phyloP scores from a whole-genome alignment of 1,140 invertebrate species.

The Paraescarpia echinospica region DNA sequence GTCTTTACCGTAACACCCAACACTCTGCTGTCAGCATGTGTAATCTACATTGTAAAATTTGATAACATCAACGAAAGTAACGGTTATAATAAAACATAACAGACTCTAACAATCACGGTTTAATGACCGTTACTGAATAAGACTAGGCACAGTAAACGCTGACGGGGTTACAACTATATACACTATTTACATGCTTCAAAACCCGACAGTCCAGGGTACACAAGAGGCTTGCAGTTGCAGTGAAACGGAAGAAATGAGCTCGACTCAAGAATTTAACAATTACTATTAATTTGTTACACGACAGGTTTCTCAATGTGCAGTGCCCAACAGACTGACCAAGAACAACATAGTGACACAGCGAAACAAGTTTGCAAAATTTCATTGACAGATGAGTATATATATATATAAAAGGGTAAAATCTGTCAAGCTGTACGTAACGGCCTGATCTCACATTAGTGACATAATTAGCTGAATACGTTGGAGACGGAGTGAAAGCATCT shows the following conservation, averaged over 20 bases:
- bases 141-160: neutral
- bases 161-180: neutral
- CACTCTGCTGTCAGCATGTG: neutral
- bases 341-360: neutral
- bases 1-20: neutral
- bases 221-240: neutral
- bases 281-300: neutral
- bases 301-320: neutral
- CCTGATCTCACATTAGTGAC: too few relatives aligned
- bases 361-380: too few relatives aligned
- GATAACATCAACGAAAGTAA: neutral
- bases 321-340: neutral
- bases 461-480: too few relatives aligned
- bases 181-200: neutral
- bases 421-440: too few relatives aligned
- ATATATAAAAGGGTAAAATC: too few relatives aligned
- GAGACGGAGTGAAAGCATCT: too few relatives aligned
- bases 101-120: neutral
- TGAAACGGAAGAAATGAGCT: neutral
- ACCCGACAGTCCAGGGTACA: neutral
- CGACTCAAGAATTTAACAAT: neutral
- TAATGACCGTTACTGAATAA: neutral
- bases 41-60: neutral
- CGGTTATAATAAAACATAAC: neutral
- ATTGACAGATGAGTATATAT: too few relatives aligned